Conservation (phyloP, 2,113 vertebrate species). For the Lasiurus borealis region DNA sequence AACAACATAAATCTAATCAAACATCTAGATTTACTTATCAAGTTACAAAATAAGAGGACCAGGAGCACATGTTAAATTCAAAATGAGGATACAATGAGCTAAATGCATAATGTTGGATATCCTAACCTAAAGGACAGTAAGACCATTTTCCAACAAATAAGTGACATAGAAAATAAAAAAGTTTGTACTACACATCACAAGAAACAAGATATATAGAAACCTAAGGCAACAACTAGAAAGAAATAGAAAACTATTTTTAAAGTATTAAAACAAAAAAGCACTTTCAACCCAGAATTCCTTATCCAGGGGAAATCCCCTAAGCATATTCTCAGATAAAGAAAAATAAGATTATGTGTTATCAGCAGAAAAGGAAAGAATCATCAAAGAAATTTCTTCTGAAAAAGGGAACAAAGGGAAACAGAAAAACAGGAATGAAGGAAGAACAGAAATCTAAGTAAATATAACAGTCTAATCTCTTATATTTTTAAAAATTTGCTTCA, state of each 20-base stretch:
- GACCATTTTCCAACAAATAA: neutral
- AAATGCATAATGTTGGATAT: neutral
- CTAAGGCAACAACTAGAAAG: neutral
- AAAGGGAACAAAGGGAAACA: neutral
- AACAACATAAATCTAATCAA: neutral
- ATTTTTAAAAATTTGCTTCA: neutral
- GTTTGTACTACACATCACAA: neutral
- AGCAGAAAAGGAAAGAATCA: neutral
- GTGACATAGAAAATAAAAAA: neutral
- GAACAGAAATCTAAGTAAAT: neutral
- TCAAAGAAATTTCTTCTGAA: neutral
- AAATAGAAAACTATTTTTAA: neutral
- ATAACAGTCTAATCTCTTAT: neutral
- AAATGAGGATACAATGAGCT: neutral
- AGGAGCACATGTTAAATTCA: neutral
- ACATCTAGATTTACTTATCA: neutral
- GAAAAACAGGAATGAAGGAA: neutral
- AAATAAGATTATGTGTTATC: conserved; percentile 1
- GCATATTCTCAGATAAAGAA: neutral
- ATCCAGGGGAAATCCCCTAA: neutral
- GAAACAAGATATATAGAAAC: neutral
- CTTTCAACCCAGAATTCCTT: neutral
- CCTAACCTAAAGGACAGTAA: neutral
- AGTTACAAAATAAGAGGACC: conserved; percentile 12
- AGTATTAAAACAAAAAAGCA: conserved; percentile 4